Evolutionary conservation across 2,888 invertebrate species (phyloP).

Genomic region (Cerastoderma edule): DNA sequence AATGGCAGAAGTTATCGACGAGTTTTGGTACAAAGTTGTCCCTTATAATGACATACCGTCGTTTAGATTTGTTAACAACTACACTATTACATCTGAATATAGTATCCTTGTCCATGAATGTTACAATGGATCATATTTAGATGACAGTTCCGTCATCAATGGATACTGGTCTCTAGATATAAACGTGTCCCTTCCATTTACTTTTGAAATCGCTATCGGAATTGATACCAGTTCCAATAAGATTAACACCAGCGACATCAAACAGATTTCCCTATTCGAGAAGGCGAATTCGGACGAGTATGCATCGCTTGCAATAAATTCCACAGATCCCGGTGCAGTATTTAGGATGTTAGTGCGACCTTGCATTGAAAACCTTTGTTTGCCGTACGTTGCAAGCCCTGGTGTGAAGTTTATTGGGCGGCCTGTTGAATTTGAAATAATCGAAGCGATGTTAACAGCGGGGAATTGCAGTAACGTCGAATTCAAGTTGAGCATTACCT

Average conservation of each 20-base stretch:
- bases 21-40: neutral
- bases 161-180: neutral
- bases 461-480: neutral
- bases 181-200: neutral
- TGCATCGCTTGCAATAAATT: neutral
- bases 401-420: neutral
- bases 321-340: neutral
- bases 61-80: neutral
- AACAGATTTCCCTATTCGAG: neutral
- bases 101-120: neutral
- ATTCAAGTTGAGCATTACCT: too few relatives aligned
- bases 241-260: neutral
- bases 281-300: neutral
- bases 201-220: neutral
- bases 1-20: neutral
- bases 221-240: neutral
- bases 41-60: neutral
- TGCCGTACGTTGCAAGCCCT: neutral
- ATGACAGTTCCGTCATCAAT: neutral
- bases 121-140: slow-evolving; percentile 12
- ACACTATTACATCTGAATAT: neutral
- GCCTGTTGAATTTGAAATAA: neutral
- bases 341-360: slow-evolving; percentile 1
- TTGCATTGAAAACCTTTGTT: neutral
- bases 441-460: neutral